Percentiles rank a stretch among this genome's conserved stretches.
Conservation (phyloP, 2,113 vertebrate genomes). For the Cervus canadensis region DNA sequence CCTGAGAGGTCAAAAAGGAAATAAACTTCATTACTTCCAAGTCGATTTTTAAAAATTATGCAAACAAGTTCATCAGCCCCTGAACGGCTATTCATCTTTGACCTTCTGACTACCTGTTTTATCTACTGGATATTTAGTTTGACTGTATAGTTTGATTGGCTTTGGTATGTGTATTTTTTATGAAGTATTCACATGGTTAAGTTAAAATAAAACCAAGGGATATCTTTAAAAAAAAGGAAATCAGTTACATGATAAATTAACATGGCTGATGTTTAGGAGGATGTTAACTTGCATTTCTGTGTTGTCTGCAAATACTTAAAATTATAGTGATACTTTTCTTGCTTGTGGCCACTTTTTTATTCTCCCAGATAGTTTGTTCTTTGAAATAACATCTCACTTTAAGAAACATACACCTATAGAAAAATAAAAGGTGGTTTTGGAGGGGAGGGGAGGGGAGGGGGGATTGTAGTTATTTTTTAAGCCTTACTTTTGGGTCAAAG, state of each 20-base stretch:
- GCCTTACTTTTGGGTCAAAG: neutral
- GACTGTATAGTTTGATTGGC: slow-evolving; percentile 70
- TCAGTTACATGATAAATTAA: neutral
- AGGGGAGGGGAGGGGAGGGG: accelerated
- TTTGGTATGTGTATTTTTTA: slow-evolving; percentile 64
- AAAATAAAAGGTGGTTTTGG: neutral
- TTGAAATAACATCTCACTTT: neutral
- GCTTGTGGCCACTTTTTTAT: neutral
- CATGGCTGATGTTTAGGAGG: neutral
- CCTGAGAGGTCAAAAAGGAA: neutral
- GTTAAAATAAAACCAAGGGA: slow-evolving; percentile 74
- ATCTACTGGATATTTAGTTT: slow-evolving; percentile 69
- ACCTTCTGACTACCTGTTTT: slow-evolving; percentile 57
- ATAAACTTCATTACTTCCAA: slow-evolving; percentile 1
- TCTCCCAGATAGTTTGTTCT: neutral
- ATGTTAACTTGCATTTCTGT: neutral
- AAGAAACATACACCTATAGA: neutral
- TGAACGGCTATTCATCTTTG: slow-evolving; percentile 37
- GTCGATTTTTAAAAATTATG: slow-evolving; percentile 27
- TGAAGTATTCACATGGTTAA: slow-evolving; percentile 65
- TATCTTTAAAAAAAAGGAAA: neutral
- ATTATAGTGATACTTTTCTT: neutral
- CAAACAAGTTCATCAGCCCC: slow-evolving; percentile 37
- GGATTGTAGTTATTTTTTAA: neutral
- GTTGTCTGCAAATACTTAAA: neutral